Percentiles rank a stretch among this genome's conserved stretches.
Conservation (phyloP, 2,113 vertebrate genomes). For the Eudorcas thomsonii region DNA sequence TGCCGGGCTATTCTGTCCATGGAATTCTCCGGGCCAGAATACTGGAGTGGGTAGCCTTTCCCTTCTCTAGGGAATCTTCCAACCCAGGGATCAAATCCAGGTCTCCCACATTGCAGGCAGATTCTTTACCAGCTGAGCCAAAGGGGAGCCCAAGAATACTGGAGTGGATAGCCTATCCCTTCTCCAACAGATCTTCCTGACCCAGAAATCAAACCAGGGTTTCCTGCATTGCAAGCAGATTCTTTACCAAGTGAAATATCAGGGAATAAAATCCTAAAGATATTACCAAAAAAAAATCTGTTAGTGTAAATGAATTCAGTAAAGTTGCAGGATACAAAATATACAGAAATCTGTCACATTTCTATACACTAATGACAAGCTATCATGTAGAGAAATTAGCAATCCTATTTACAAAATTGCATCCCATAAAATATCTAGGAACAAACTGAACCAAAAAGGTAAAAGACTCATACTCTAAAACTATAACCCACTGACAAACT, state of each 20-base stretch:
- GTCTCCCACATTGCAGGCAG: background rate
- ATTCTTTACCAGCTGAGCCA: background rate
- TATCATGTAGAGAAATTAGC: background rate
- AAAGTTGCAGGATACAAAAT: background rate
- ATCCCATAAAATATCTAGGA: background rate
- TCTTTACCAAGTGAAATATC: background rate
- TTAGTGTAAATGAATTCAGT: background rate
- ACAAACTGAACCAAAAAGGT: background rate
- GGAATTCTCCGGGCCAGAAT: background rate
- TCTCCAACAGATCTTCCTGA: background rate
- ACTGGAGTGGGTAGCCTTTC: background rate
- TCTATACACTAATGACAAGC: background rate
- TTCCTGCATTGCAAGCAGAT: background rate
- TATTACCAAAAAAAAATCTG: background rate
- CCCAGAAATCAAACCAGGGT: background rate
- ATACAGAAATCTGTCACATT: background rate
- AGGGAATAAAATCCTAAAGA: background rate
- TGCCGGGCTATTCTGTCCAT: background rate
- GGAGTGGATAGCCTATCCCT: background rate
- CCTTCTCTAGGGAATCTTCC: background rate
- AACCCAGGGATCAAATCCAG: background rate
- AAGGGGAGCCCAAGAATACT: background rate
- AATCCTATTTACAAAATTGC: background rate
- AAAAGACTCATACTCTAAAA: background rate
- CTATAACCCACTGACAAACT: background rate